Conservation (phyloP, 2,797 vertebrate species). For the Lophotriccus pileatus region DNA sequence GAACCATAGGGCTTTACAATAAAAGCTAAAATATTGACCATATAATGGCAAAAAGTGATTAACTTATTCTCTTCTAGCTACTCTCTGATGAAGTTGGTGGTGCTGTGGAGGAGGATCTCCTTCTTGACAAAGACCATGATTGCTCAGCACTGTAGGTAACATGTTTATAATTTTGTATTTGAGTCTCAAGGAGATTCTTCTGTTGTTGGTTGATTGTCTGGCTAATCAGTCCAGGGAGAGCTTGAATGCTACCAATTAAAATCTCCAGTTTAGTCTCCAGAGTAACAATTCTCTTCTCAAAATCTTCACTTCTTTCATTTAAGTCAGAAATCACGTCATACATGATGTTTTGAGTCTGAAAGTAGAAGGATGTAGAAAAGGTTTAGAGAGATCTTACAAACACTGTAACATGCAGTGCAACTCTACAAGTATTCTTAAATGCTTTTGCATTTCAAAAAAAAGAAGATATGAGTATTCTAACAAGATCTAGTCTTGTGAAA, state of each 20-base stretch:
- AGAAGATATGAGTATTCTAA: background rate
- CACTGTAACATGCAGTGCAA: background rate
- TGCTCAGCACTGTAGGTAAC: background rate
- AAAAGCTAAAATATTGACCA: slow-evolving; percentile 90
- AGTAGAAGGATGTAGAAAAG: background rate
- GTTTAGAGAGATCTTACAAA: background rate
- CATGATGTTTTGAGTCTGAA: slow-evolving; percentile 97
- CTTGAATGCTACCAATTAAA: slow-evolving; percentile 91
- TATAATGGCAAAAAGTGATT: background rate
- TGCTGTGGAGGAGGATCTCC: background rate
- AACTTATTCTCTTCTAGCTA: background rate
- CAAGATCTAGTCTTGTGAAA: background rate
- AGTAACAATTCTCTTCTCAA: slow-evolving; percentile 94
- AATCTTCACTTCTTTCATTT: slow-evolving; percentile 95
- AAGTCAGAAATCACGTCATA: slow-evolving; percentile 98
- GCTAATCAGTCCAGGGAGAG: slow-evolving; percentile 94
- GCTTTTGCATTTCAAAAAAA: background rate
- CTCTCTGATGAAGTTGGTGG: background rate
- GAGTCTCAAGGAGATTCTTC: background rate
- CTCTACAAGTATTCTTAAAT: background rate
- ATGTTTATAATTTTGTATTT: background rate
- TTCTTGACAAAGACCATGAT: background rate
- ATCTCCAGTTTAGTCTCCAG: slow-evolving; percentile 93
- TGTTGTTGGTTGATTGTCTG: slow-evolving; percentile 87
- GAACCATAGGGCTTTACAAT: slow-evolving; percentile 99